phyloP scores from a whole-genome alignment of 1,140 invertebrate genomes.

The Lamellibrachia luymesi region DNA sequence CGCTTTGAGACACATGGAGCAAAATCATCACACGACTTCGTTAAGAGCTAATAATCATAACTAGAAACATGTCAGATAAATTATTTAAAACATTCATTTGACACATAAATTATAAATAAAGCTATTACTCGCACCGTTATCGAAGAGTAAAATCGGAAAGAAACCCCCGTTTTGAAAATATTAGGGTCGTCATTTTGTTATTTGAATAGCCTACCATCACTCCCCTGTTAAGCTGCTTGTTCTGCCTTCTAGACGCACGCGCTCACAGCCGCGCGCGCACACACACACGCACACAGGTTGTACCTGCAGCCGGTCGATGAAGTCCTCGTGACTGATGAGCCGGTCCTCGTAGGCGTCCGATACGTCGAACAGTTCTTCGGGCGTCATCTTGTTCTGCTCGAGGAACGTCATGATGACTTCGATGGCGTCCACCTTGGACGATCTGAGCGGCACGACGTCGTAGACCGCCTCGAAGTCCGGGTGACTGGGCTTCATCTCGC shows the following conservation, averaged over 20 bases:
- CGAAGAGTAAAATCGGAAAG: no score
- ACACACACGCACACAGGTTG: no score
- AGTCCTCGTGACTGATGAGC: not conserved
- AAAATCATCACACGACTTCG: not conserved
- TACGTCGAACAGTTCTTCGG: not conserved
- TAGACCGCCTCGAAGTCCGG: not conserved
- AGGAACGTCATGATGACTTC: not conserved
- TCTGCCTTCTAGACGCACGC: no score
- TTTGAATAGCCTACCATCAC: not conserved
- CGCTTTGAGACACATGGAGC: not conserved
- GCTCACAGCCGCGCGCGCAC: no score
- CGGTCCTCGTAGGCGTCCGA: not conserved
- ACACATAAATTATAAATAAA: not conserved
- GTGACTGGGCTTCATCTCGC: not conserved
- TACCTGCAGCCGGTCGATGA: not conserved
- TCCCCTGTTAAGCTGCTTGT: no score
- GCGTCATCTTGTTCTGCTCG: not conserved
- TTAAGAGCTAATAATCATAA: not conserved
- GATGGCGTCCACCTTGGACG: not conserved
- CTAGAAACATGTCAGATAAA: not conserved
- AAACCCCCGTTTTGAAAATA: no score
- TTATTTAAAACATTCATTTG: not conserved
- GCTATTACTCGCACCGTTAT: no score
- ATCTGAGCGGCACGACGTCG: not conserved
- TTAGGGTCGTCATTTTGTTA: not conserved